A percentile compares a stretch with the other conserved stretches of the same genome.
phyloP scores from a whole-genome alignment of 2,113 vertebrate genomes.

The Aegithalos caudatus region DNA sequence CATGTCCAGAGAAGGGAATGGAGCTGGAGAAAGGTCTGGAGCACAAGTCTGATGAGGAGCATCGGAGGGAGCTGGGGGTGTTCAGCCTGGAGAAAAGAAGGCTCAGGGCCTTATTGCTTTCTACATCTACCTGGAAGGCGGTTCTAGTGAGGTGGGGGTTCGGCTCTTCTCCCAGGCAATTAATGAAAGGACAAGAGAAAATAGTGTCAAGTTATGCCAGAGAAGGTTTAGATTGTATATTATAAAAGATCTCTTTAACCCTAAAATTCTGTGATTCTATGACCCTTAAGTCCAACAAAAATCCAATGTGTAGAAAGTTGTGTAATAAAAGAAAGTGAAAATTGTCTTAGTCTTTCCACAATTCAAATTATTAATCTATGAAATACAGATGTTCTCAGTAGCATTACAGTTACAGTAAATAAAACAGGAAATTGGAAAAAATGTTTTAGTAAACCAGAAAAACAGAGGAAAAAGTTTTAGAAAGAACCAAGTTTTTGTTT shows the following conservation, averaged over 20 bases:
- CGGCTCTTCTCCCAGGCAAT: not conserved
- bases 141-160: not conserved
- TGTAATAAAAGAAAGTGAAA: not conserved
- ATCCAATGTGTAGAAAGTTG: not conserved
- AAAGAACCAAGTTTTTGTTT: not conserved
- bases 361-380: not conserved
- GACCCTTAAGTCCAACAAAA: not conserved
- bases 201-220: not conserved
- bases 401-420: not conserved
- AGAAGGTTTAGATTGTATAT: not conserved
- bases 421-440: not conserved
- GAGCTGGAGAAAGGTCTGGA: not conserved
- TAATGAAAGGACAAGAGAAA: not conserved
- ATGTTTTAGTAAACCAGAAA: not conserved
- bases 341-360: not conserved
- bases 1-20: rapidly evolving
- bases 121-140: not conserved
- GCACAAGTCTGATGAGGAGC: not conserved
- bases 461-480: not conserved
- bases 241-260: not conserved
- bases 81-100: not conserved
- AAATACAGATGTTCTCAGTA: not conserved
- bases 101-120: not conserved
- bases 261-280: not conserved
- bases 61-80: not conserved